These are phyloP conservation scores for Battus philenor DNA, from an alignment of 1,140 invertebrate genomes.

Conservation along the genomic window DNA sequence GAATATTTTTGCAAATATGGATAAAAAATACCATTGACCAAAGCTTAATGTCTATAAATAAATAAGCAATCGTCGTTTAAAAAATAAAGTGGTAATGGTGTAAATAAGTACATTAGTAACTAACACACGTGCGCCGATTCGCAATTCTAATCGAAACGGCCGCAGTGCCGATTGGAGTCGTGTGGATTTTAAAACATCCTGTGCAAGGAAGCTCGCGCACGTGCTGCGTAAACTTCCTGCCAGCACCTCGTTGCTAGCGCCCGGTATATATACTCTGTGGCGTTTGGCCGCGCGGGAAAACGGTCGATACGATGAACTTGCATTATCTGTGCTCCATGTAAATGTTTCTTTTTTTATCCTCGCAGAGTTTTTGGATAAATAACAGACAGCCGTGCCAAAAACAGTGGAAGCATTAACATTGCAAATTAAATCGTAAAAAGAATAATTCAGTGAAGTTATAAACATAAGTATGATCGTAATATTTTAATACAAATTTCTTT, in stretches of 20 bases:
- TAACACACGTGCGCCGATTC: constrained; percentile 4
- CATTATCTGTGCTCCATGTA: neutral
- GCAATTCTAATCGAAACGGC: constrained; percentile 14
- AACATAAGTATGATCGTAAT: too few relatives aligned
- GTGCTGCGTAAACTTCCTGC: constrained; percentile 62
- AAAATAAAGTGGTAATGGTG: constrained; percentile 2
- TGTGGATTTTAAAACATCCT: constrained; percentile 62
- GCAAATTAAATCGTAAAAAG: too few relatives aligned
- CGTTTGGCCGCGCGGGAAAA: constrained; percentile 10
- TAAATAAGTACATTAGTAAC: constrained; percentile 5
- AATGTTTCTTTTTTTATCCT: neutral
- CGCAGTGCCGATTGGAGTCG: constrained; percentile 25
- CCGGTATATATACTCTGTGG: neutral
- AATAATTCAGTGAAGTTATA: too few relatives aligned
- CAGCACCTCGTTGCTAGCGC: constrained; percentile 7
- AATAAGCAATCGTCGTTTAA: too few relatives aligned
- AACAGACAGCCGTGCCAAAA: too few relatives aligned
- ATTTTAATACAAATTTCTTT: too few relatives aligned
- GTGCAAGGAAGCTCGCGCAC: constrained; percentile 53
- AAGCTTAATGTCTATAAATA: too few relatives aligned
- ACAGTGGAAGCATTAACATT: too few relatives aligned
- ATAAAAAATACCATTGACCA: too few relatives aligned
- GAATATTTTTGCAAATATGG: too few relatives aligned
- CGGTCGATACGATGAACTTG: neutral
- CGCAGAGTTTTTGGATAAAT: too few relatives aligned